Evolutionary conservation across 2,888 invertebrate species (phyloP).

Genomic region (Campoplex capitator): DNA sequence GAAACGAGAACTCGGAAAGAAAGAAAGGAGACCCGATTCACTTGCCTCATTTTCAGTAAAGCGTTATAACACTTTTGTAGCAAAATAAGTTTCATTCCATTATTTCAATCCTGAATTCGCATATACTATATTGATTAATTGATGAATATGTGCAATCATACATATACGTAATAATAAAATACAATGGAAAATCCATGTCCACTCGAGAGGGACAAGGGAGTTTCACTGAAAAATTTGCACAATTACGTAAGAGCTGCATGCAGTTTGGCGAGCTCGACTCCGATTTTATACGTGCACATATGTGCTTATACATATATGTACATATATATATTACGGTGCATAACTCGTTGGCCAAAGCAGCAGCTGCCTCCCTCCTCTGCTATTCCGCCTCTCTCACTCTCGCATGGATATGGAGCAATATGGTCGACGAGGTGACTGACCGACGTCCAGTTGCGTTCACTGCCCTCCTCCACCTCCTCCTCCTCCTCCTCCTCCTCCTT

Average conservation of each 20-base stretch:
- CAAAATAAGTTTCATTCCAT: not conserved
- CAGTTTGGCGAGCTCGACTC: slow-evolving; percentile 47
- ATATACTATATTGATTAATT: not conserved
- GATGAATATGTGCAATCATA: not conserved
- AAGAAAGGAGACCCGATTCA: slow-evolving; percentile 30
- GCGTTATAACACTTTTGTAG: not conserved
- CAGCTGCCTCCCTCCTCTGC: slow-evolving; percentile 62
- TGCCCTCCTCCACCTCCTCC: slow-evolving; percentile 78
- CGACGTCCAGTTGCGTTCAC: slow-evolving; percentile 84
- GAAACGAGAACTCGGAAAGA: slow-evolving; percentile 52
- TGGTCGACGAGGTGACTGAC: slow-evolving; percentile 84
- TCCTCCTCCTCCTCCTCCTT: slow-evolving; percentile 75
- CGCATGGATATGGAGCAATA: slow-evolving; percentile 83
- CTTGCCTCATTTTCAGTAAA: slow-evolving; percentile 22
- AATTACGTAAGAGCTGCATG: slow-evolving; percentile 71
- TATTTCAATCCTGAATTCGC: not conserved
- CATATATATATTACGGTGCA: slow-evolving; percentile 41
- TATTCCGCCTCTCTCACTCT: slow-evolving; percentile 72
- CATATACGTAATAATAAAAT: not conserved
- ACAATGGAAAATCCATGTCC: not conserved
- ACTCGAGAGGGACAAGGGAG: not conserved
- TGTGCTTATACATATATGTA: slow-evolving; percentile 18
- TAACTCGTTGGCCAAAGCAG: slow-evolving; percentile 58
- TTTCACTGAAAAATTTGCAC: slow-evolving; percentile 72
- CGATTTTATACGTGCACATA: slow-evolving; percentile 23